Evolutionary conservation across 2,888 invertebrate genomes (phyloP), one percentile per base, ranked within the genome.

Genomic region (Pyrochroa serraticornis): DNA sequence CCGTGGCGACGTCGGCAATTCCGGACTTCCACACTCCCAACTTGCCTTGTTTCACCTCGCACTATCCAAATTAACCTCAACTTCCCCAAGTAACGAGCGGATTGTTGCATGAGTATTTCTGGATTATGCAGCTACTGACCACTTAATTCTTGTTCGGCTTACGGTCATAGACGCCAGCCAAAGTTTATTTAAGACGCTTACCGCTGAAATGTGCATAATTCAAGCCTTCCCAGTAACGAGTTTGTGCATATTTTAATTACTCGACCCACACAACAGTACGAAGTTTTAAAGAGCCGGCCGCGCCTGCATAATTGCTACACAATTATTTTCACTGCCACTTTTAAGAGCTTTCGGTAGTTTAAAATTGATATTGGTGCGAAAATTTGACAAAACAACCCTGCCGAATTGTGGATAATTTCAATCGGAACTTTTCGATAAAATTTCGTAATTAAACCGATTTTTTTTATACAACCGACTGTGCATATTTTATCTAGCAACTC

Each of bases 231-330:
- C 43, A 8, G 44, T 51, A 51, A 52, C 37, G 44, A 52, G 52
- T 45, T 52, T 44, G 38, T 52, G 52, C 52, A 52, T 52, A 52
- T 52, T 52, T 52, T 52, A 52, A 52, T 52, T 52, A 38, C 22
- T 22, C 22, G 22, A 5, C 22, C 22, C 22, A 22, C 22, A 22
- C 22, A 22, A 22, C 22, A 22, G 22, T 22, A 5, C 22, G 22
- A 22, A 22, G 22, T 22, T 22, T 22, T 22, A 22, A 22, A 22
- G 22, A 22, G 22, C 22, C 22, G 5, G 22, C 22, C 22, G 22
- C 22, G 22, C 22, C 22, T 22, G 22, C 22, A 22, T 42, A 41
- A 35, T 36, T 39, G 33, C 36, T 6, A 35, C 2, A 2, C 36
- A 35, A 3, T 9, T 35, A 35, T 35, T 30, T 48, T 38, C 9